Percentiles rank a stretch among this genome's conserved stretches.
Evolutionary conservation across 2,797 vertebrate genomes (phyloP).

Genomic region (Todus mexicanus): DNA sequence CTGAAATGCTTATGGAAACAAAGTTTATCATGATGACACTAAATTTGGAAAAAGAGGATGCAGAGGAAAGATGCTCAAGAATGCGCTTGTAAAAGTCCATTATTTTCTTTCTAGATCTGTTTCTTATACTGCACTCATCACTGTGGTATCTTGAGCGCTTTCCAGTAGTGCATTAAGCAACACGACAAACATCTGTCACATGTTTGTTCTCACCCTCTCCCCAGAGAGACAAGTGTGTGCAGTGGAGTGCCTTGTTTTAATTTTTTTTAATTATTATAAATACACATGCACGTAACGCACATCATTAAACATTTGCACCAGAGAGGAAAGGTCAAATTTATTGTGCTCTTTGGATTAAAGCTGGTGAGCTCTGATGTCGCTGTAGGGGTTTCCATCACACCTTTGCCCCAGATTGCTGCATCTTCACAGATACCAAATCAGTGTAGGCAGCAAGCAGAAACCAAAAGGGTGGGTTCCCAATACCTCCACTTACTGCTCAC

Average conservation of each 20-base stretch:
- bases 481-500: not conserved
- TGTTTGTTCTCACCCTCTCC: slow-evolving; percentile 58
- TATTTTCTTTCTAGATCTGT: slow-evolving; percentile 52
- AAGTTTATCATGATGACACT: not conserved
- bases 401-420: not conserved
- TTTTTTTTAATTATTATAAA: slow-evolving; percentile 52
- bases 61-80: slow-evolving; percentile 43
- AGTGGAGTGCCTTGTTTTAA: slow-evolving; percentile 43
- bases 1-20: not conserved
- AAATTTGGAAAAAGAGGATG: slow-evolving; percentile 14
- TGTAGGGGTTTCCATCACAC: not conserved
- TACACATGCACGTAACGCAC: slow-evolving; percentile 17
- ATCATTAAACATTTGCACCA: not conserved
- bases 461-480: not conserved
- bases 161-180: slow-evolving; percentile 67
- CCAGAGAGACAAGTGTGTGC: slow-evolving; percentile 45
- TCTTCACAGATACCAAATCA: not conserved
- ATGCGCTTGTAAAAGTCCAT: slow-evolving; percentile 49
- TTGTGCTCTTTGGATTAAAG: not conserved
- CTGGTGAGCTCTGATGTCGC: not conserved
- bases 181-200: slow-evolving; percentile 64
- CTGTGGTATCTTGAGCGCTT: slow-evolving; percentile 65
- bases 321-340: slow-evolving; percentile 6
- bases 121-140: slow-evolving; percentile 65
- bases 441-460: not conserved